Evolutionary conservation across 2,888 invertebrate genomes (phyloP), one percentile per base, ranked within the genome.

Genomic region (Pristionchus entomophagus): DNA sequence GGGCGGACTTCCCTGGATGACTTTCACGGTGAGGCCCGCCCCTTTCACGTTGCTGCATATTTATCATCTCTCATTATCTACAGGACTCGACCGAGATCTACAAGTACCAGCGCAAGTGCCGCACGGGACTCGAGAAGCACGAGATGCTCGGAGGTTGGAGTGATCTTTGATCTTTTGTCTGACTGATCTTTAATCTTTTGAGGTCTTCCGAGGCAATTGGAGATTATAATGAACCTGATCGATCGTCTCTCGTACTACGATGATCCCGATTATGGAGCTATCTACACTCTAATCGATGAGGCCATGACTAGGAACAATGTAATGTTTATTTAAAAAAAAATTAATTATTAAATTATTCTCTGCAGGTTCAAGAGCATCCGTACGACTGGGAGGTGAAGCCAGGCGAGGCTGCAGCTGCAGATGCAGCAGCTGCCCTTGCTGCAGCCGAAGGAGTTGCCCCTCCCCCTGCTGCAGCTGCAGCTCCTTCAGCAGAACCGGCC

Each of bases 221-320:
- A 62, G 26, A 56, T 56, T 29, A 85, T 87, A n/a, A 85, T 87
- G 82, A 51, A 73, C 62, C 56, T 59, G 26, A 85, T 85, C 82
- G 87, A 87, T 77, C 62, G 65, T 49, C 87, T 87, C n/a, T 65
- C 78, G n/a, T 87, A 82, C 73, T 81, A 81, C 56, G 87, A 87
- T 49, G 65, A 69, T 8, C 87, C 87, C 29, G 85, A 80, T 29
- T 87, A 87, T 56, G 81, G 53, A 32, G 80, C 62, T 6, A 85
- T 87, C 59, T 87, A 85, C 73, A 62, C 73, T 17, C 82, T 87
- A 4, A 80, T 87, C 41, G 53, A 85, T n/a, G 80, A 87, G 32
- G 62, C 81, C 56, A 45, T 86, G 65, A 12, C 38, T 22, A 81
- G 53, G 77, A 56, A 85, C 26, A 56, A 62, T 29, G 77, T 78